These are phyloP conservation scores for Medauroidea extradentata DNA, from an alignment of 1,140 invertebrate genomes.

Conservation along the genomic window DNA sequence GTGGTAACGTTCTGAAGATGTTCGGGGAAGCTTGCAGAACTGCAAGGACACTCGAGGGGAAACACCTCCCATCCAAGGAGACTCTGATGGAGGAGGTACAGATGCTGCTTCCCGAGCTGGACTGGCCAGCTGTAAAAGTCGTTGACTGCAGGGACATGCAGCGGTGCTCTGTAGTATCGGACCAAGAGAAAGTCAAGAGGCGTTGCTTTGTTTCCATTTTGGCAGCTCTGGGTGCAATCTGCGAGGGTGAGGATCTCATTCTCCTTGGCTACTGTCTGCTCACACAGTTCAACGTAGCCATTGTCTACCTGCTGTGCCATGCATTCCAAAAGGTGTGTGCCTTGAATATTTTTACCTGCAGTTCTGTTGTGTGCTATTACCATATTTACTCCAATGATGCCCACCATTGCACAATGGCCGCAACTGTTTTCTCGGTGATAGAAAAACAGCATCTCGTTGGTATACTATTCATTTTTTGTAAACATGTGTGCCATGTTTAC, in stretches of 20 bases:
- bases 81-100: not conserved
- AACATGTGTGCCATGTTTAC: too few species aligned
- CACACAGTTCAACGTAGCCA: slow-evolving; percentile 16
- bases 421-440: too few species aligned
- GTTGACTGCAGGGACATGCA: not conserved
- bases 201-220: slow-evolving; percentile 5
- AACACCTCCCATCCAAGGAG: not conserved
- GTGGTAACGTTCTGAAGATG: slow-evolving; percentile 3
- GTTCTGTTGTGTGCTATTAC: too few species aligned
- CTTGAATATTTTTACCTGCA: too few species aligned
- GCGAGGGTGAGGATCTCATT: slow-evolving; percentile 1
- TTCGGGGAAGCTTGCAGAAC: not conserved
- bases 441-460: too few species aligned
- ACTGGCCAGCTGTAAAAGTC: not conserved
- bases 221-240: not conserved
- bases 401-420: too few species aligned
- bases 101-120: not conserved
- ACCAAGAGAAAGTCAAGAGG: slow-evolving; percentile 6
- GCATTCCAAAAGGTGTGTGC: slow-evolving; percentile 14
- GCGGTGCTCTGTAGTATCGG: not conserved
- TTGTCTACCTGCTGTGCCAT: slow-evolving; percentile 12
- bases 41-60: not conserved
- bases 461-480: too few species aligned
- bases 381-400: too few species aligned
- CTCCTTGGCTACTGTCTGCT: slow-evolving; percentile 12